Base-by-base conservation (phyloP, 2,888 invertebrate genomes). In the Rhagium mordax region DNA sequence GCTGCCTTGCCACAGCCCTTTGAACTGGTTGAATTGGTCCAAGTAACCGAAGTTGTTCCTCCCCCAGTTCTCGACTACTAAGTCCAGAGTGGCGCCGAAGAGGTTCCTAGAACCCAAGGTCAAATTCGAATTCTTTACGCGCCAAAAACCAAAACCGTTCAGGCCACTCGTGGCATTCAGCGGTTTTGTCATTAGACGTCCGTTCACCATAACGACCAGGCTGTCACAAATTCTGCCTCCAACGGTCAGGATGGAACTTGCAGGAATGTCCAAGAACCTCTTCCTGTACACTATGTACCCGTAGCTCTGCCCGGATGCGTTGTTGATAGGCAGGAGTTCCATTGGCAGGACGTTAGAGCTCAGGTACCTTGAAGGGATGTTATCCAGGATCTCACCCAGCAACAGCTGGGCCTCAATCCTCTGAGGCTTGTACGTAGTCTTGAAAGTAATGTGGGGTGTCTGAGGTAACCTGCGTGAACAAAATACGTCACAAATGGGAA, bases 31-130 rank as follows among this genome's bases (percentile, higher is more conserved):
- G 68, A 91, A 90, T 49, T 91, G 84, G 2, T 80, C 73, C 20
- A 87, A 61, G 53, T 78, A 68, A 5, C 86, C 87, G 33, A 83
- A 87, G 85, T 95, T 95, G 49, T 94, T 91, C 65, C 96, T 90
- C 5, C 97, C 97, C 89, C 94, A 95, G 85, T 95, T 96, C 87
- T 97, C 97, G 0, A 89, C 88, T 0, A 92, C 78, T n/a, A 90
- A 72, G 69, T 88, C 87, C 29, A 90, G 67, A 53, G 84, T 85
- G 0, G 85, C 85, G 1, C 82, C 81, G n/a, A 75, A 74, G 10
- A 76, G 68, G 47, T 71, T 27, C 1, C 73, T 41, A 3, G 80
- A 53, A 2, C 84, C 82, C 20, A 89, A 72, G 18, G 75, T 75
- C n/a, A 87, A 73, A 27, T 77, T 82, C 1, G 83, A 81, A 75